Base-by-base conservation (phyloP, 2,888 invertebrate species). In the Digitonthophagus gazella region DNA sequence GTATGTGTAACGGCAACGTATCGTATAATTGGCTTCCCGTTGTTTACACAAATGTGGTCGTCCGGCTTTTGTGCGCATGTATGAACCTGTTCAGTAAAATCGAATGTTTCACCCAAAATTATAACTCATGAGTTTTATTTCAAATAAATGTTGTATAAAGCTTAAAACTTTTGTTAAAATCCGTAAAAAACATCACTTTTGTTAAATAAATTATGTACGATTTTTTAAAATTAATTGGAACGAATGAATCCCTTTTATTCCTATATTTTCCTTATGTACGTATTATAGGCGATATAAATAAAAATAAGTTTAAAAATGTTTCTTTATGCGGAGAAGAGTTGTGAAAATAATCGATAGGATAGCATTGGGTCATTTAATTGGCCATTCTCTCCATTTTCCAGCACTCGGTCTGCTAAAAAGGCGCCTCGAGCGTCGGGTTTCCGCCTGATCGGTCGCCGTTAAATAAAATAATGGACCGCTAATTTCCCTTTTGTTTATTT, bases 401-500 rank as follows among this genome's bases (percentile, higher is more conserved):
- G 58, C 15, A 18, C 15, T 15, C 58, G 15, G 19, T 16, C 19
- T n/a, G 28, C 8, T 61, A 18, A 61, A 61, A 61, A 15, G 8
- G 61, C 61, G 61, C n/a, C 19, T 19, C 8, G 16, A 61, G 20
- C 18, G 61, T 19, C 18, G 19, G 61, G 6, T 20, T 18, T 18
- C 18, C 67, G 67, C 22, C 64, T 58, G 64, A 69, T 69, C 64
- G 67, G 65, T 67, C 44, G 16, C 61, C 54, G 58, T 64, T 64
- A 64, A 64, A 58, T 54, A 69, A 69, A 69, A 69, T 69, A 69
- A 69, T 69, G 69, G 58, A 64, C 67, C 67, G 64, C 65, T 67
- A 69, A 69, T 69, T 69, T 69, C 58, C 57, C 67, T 64, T 67
- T 55, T 69, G 69, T 69, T 69, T 69, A 69, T 67, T 64, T 69